Evolutionary conservation across 2,113 vertebrate genomes (phyloP).

Genomic region (Mesoclemmys tuberculata): DNA sequence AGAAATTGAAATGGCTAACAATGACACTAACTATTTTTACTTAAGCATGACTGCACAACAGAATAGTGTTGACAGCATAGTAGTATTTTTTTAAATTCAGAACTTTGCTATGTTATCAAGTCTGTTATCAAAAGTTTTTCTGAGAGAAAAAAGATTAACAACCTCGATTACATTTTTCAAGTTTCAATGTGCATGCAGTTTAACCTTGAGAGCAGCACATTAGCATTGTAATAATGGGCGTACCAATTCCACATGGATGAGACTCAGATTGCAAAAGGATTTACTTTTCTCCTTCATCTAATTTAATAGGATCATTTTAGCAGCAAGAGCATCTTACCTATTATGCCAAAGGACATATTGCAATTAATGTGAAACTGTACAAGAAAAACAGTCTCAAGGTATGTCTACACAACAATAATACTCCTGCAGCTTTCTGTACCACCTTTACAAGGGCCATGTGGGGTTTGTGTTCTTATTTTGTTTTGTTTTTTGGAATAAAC

Average conservation of each 20-base stretch:
- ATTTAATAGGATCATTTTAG: not conserved
- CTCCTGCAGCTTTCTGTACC: too few relatives aligned
- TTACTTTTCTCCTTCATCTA: not conserved
- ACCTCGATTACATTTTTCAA: not conserved
- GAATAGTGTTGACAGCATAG: not conserved
- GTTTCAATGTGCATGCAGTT: not conserved
- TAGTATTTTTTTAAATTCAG: not conserved
- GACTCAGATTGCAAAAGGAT: not conserved
- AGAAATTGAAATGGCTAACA: not conserved
- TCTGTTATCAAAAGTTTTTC: not conserved
- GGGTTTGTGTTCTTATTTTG: too few relatives aligned
- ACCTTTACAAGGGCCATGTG: too few relatives aligned
- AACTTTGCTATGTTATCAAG: not conserved
- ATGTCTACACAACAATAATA: too few relatives aligned
- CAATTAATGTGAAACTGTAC: not conserved
- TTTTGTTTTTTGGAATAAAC: too few relatives aligned
- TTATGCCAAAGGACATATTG: not conserved
- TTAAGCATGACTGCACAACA: not conserved
- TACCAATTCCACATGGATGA: not conserved
- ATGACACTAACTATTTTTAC: not conserved
- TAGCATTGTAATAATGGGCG: not conserved
- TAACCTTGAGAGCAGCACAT: not conserved
- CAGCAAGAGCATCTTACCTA: not conserved
- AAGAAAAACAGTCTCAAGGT: not conserved
- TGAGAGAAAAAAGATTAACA: constrained; percentile 8